A percentile compares a stretch with the other conserved stretches of the same genome.
These are phyloP conservation scores for Hemistola chrysoprasaria DNA, from an alignment of 2,888 invertebrate species.

Conservation along the genomic window DNA sequence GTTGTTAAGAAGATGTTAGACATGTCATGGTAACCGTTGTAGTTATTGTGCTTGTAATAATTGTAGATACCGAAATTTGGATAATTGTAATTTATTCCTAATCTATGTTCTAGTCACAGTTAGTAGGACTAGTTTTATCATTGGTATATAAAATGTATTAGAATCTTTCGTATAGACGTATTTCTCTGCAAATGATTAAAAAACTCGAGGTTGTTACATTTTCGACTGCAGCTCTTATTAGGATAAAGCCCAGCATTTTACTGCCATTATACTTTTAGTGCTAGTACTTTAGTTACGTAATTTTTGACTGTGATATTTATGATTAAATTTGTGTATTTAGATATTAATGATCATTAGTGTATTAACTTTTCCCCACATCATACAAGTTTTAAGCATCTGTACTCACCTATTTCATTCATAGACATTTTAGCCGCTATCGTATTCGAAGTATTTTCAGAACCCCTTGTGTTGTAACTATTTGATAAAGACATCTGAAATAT, in stretches of 20 bases:
- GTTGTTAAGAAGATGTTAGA: constrained; percentile 23
- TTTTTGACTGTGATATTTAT: constrained; percentile 82
- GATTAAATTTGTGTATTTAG: constrained; percentile 77
- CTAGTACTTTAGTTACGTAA: constrained; percentile 72
- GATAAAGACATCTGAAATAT: constrained; percentile 57
- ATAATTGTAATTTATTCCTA: constrained; percentile 73
- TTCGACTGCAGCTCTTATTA: constrained; percentile 45
- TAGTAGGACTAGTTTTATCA: constrained; percentile 70
- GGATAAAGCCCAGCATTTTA: constrained; percentile 58
- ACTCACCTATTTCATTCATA: constrained; percentile 38
- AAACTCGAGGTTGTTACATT: constrained; percentile 50
- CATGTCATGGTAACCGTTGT: constrained; percentile 31
- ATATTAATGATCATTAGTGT: constrained; percentile 59
- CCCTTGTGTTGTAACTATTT: constrained; percentile 55
- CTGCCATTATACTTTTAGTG: constrained; percentile 75
- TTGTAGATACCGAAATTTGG: constrained; percentile 56
- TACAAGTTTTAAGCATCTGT: constrained; percentile 30
- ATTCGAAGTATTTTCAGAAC: constrained; percentile 66
- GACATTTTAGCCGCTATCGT: constrained; percentile 40
- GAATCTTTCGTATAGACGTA: constrained; percentile 24
- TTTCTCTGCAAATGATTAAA: constrained; percentile 23
- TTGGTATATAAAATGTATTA: constrained; percentile 27
- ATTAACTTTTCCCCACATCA: constrained; percentile 32
- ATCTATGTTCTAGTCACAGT: constrained; percentile 75
- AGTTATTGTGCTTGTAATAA: constrained; percentile 57